Evolutionary conservation across 2,797 vertebrate genomes (phyloP), one percentile per base, ranked within the genome.

Genomic region (Arremon brunneinucha): DNA sequence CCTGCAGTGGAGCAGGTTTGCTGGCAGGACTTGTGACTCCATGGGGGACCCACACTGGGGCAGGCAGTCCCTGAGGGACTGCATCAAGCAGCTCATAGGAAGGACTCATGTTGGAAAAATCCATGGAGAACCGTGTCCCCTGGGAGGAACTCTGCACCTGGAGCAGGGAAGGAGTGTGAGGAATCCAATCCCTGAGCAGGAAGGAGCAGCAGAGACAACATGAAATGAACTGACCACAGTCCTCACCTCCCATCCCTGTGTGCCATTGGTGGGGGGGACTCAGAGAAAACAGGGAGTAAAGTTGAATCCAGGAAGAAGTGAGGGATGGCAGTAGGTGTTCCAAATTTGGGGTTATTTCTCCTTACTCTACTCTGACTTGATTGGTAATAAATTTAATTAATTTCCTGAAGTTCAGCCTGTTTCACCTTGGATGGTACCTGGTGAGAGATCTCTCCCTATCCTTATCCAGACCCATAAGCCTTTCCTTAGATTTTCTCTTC

Each of bases 201-300:
- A 70, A 77, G 26, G 4, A 39, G 28, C 52, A 77, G 39, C 37
- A 77, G 30, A 65, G 16, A 65, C 9, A 89, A 17, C 10, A 8
- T 4, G 6, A 23, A 32, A 44, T 44, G 8, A 64, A 52, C 34
- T 65, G 46, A 53, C 8, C 30, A 37, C 3, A 44, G 24, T 9
- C 9, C 9, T 27, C 14, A 12, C 43, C 62, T 12, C 20, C 17
- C 6, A n/a, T 22, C 9, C 28, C 9, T 2, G 3, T 14, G 14
- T 19, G 35, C 35, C 37, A 34, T 0, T 44, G 60, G 0, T 28
- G 1, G 8, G 7, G 2, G 65, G 27, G 14, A 55, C 8, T 20
- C 11, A 82, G 35, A 64, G 20, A 37, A 65, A 87, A 59, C 2
- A 19, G 5, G 22, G 30, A 59, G 19, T 24, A 56, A 76, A 81